Evolutionary conservation across 2,113 vertebrate genomes (phyloP), one percentile per base, ranked within the genome.

Genomic region (Sinocyclocheilus rhinocerous): DNA sequence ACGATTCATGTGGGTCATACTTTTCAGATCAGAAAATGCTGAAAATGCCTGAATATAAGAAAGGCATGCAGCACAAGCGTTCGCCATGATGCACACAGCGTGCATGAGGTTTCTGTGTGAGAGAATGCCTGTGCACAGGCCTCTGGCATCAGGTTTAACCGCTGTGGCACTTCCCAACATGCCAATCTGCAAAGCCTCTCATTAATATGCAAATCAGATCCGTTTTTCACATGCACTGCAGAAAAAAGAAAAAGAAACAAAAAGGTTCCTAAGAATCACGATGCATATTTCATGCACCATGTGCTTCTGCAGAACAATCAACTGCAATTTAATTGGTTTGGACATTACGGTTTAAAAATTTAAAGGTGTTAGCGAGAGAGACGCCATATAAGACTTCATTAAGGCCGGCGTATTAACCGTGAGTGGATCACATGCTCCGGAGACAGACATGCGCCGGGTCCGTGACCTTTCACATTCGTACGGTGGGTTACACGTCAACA

Each of bases 241-340:
- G n/a, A n/a, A n/a, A n/a, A n/a, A n/a, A n/a, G n/a, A n/a, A n/a
- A n/a, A n/a, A n/a, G n/a, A n/a, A n/a, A n/a, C n/a, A n/a, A n/a
- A n/a, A n/a, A n/a, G n/a, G 90, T 93, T 88, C 89, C 50, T 67
- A 86, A 86, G 87, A 91, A 83, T 84, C 89, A 76, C 20, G 57
- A 91, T 94, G 81, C 92, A 94, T 95, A 91, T 95, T 96, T 95
- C 67, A 95, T 88, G 73, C 86, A 84, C 90, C 87, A 89, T 87
- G 91, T 93, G 92, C 92, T 92, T 92, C 93, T 93, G 88, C 90
- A 90, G 92, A 91, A 93, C 85, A 89, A 95, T 94, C 90, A 90
- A 87, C 85, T 92, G 90, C 92, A 94, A 90, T 92, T 89, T 94
- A 95, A 95, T 94, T 93, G 89, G 91, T 91, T 92, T 90, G 91